A percentile compares a stretch with the other conserved stretches of the same genome.
Conservation (phyloP, 2,113 vertebrate species). For the Gorsachius goisagi region DNA sequence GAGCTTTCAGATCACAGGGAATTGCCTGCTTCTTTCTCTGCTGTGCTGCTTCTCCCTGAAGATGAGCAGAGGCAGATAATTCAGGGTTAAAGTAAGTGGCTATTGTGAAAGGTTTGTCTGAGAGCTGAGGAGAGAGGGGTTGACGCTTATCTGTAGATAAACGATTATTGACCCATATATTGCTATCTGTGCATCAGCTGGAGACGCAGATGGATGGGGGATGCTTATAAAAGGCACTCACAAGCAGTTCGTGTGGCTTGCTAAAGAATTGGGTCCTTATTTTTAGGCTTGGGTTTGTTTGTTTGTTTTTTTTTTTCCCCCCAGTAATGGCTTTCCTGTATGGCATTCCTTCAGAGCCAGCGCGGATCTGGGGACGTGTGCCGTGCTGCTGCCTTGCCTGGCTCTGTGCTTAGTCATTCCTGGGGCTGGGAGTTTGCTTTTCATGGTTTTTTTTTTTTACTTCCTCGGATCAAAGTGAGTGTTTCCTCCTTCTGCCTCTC, state of each 20-base stretch:
- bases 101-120: constrained; percentile 23
- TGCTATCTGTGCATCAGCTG: background rate
- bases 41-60: background rate
- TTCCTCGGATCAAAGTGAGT: background rate
- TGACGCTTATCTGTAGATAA: background rate
- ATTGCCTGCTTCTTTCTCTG: constrained; percentile 31
- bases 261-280: background rate
- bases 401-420: constrained; percentile 44
- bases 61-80: constrained; percentile 9
- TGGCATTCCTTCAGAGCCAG: background rate
- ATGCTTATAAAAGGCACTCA: background rate
- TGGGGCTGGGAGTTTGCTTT: background rate
- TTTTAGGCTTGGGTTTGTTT: background rate
- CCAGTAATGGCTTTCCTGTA: background rate
- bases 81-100: constrained; percentile 52
- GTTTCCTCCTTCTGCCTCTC: background rate
- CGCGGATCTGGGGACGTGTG: accelerated
- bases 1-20: constrained; percentile 24
- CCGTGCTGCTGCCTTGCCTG: background rate
- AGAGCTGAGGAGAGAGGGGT: background rate
- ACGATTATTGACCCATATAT: background rate
- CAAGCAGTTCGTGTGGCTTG: background rate
- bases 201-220: accelerated
- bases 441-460: background rate
- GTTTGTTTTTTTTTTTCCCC: too few relatives aligned